Conservation (phyloP, 2,888 invertebrate genomes). For the Timema cristinae region DNA sequence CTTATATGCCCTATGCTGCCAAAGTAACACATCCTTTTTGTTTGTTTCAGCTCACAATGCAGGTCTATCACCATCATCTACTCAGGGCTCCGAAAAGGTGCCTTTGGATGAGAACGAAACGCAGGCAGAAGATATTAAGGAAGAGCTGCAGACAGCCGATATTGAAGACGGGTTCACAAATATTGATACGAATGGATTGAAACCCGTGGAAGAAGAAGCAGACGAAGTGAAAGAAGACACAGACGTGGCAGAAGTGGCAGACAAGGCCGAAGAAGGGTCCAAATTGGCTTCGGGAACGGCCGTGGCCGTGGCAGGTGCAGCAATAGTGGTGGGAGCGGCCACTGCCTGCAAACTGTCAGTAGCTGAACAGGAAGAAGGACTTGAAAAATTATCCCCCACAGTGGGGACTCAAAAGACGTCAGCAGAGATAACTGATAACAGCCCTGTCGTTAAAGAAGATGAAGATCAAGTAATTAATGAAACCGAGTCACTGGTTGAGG, state of each 20-base stretch:
- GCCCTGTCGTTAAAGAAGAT: neutral
- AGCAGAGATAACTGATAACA: constrained; percentile 1
- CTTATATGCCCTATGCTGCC: too few species aligned
- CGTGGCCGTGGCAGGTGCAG: constrained; percentile 15
- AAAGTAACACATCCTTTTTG: neutral
- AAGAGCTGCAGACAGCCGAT: constrained; percentile 15
- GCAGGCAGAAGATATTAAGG: constrained; percentile 4
- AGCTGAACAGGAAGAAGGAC: too few species aligned
- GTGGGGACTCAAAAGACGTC: neutral
- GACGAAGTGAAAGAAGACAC: too few species aligned
- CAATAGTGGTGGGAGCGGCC: constrained; percentile 17
- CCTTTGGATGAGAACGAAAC: constrained; percentile 17
- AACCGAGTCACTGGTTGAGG: too few species aligned
- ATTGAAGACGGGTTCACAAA: neutral
- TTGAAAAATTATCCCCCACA: neutral
- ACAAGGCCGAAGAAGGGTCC: neutral
- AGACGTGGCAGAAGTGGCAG: constrained; percentile 14
- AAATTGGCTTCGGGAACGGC: constrained; percentile 18
- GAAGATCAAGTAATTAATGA: too few species aligned
- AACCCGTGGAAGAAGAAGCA: neutral
- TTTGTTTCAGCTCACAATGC: constrained; percentile 30
- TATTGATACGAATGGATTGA: neutral
- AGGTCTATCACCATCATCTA: constrained; percentile 30
- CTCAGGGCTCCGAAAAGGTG: constrained; percentile 29
- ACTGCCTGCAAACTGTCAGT: neutral